phyloP scores from a whole-genome alignment of 1,140 invertebrate genomes.

The Temnothorax curvispinosus region DNA sequence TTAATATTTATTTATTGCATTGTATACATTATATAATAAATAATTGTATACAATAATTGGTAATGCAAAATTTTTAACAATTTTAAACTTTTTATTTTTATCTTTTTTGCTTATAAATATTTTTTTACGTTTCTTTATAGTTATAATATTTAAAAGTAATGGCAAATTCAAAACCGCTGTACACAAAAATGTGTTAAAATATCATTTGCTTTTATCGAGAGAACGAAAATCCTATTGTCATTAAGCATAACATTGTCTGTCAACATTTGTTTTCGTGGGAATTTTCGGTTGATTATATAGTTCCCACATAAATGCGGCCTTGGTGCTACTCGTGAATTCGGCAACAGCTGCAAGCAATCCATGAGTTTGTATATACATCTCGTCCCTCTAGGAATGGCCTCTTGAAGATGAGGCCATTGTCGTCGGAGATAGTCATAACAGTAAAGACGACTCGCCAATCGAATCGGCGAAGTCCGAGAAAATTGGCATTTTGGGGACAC shows the following conservation, averaged over 20 bases:
- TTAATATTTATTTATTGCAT: neutral
- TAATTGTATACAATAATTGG: neutral
- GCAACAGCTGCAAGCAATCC: slow-evolving; percentile 70
- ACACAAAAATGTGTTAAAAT: neutral
- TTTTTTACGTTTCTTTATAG: neutral
- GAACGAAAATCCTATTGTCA: neutral
- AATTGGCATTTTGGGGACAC: slow-evolving; percentile 3
- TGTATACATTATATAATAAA: neutral
- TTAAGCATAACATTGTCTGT: neutral
- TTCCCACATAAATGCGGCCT: slow-evolving; percentile 22
- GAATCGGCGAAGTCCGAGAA: neutral
- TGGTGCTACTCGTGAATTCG: slow-evolving; percentile 40
- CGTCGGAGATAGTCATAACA: neutral
- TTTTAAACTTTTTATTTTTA: neutral
- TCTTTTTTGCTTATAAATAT: neutral
- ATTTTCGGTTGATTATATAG: neutral
- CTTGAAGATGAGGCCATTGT: slow-evolving; percentile 6
- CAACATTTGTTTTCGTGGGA: neutral
- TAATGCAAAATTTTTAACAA: neutral
- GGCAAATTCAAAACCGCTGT: neutral
- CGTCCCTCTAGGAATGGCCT: slow-evolving; percentile 20
- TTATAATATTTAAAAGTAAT: neutral
- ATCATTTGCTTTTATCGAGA: neutral
- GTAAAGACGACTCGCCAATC: neutral
- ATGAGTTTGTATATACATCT: slow-evolving; percentile 36